Percentiles rank a stretch among this genome's conserved stretches.
These are phyloP conservation scores for Drosophila prostipennis DNA, from an alignment of 2,888 invertebrate species.

Conservation along the genomic window DNA sequence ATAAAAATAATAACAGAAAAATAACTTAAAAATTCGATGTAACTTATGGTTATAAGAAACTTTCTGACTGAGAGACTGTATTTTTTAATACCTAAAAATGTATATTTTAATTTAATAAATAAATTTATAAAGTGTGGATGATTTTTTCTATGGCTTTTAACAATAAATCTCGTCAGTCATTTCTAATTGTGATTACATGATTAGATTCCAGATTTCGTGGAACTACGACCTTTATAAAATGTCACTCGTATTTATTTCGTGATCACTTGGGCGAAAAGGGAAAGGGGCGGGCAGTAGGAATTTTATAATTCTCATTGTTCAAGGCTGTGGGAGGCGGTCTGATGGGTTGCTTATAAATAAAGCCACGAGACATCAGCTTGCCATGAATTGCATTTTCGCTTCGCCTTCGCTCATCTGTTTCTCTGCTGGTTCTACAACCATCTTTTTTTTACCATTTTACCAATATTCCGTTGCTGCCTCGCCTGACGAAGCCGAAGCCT, in stretches of 20 bases:
- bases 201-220: background rate
- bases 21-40: too few relatives aligned
- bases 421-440: background rate
- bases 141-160: too few relatives aligned
- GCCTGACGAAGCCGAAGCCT: constrained; percentile 18
- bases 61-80: too few relatives aligned
- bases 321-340: constrained; percentile 21
- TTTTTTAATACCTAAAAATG: too few relatives aligned
- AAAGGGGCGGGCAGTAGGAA: constrained; percentile 17
- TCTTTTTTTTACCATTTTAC: constrained; percentile 3
- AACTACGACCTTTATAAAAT: background rate
- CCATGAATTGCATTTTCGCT: constrained; percentile 75
- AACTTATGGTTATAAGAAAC: too few relatives aligned
- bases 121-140: too few relatives aligned
- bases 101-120: too few relatives aligned
- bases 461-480: constrained; percentile 10
- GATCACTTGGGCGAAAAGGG: constrained; percentile 11
- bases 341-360: constrained; percentile 42
- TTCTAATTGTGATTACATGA: background rate
- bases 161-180: too few relatives aligned
- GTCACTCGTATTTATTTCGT: constrained; percentile 7
- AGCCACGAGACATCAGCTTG: constrained; percentile 66
- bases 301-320: constrained; percentile 59
- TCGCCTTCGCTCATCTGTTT: constrained; percentile 26
- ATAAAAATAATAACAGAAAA: too few relatives aligned